phyloP scores from a whole-genome alignment of 2,797 vertebrate genomes.

The Hybognathus amarus region DNA sequence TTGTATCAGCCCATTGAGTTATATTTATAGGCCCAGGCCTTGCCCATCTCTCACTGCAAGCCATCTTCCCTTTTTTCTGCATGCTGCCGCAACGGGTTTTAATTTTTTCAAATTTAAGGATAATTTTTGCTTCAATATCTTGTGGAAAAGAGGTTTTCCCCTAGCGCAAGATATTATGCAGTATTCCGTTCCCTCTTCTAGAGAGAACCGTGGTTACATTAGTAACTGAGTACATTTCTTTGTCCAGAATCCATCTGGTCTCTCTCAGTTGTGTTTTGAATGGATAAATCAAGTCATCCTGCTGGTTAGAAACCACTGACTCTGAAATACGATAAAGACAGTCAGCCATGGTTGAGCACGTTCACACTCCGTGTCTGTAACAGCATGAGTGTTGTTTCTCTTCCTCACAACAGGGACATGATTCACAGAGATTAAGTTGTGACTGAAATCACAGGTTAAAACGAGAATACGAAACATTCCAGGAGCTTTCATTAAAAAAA shows the following conservation, averaged over 20 bases:
- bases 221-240: not conserved
- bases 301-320: constrained; percentile 29
- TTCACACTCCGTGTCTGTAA: constrained; percentile 44
- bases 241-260: constrained; percentile 16
- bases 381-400: constrained; percentile 51
- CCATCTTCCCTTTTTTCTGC: too few species aligned
- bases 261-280: not conserved
- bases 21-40: too few species aligned
- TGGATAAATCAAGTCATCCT: constrained; percentile 16
- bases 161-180: too few species aligned
- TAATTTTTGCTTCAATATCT: too few species aligned
- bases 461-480: not conserved
- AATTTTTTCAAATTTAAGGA: too few species aligned
- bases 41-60: too few species aligned
- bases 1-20: too few species aligned
- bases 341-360: constrained; percentile 36
- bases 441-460: not conserved
- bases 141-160: too few species aligned
- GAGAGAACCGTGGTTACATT: too few species aligned
- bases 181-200: too few species aligned
- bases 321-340: constrained; percentile 24
- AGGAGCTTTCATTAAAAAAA: not conserved
- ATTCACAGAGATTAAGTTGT: constrained; percentile 13
- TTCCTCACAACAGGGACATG: not conserved
- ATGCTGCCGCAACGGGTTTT: too few species aligned